Conservation (phyloP, 2,113 vertebrate genomes). For the Monopterus albus region DNA sequence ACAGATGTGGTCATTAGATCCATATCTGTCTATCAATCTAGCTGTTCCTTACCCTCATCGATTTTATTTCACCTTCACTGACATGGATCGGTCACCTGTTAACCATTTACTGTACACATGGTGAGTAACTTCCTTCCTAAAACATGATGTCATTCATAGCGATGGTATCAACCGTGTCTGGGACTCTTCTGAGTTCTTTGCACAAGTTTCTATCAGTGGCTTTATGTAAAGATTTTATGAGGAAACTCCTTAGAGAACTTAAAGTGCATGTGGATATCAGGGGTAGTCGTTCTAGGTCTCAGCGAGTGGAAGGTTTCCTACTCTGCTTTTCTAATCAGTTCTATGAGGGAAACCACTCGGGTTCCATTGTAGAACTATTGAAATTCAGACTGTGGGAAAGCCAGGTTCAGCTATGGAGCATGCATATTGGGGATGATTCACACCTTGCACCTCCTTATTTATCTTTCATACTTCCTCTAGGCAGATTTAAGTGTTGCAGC, state of each 20-base stretch:
- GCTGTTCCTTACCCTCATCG: neutral
- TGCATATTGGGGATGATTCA: slow-evolving; percentile 18
- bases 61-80: neutral
- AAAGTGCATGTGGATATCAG: slow-evolving; percentile 13
- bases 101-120: neutral
- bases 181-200: neutral
- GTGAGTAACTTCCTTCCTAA: neutral
- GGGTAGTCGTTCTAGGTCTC: slow-evolving; percentile 71
- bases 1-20: too few species aligned
- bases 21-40: too few species aligned
- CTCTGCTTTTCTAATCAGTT: slow-evolving; percentile 80
- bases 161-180: neutral
- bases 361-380: slow-evolving; percentile 42
- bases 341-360: slow-evolving; percentile 58
- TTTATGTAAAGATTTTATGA: neutral
- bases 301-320: slow-evolving; percentile 75
- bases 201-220: neutral
- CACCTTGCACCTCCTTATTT: slow-evolving; percentile 38
- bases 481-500: slow-evolving; percentile 5
- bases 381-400: slow-evolving; percentile 77
- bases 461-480: slow-evolving; percentile 35
- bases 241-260: neutral
- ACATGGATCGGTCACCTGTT: neutral
- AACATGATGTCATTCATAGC: neutral
- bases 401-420: slow-evolving; percentile 50